Evolutionary conservation across 1,140 invertebrate species (phyloP), one percentile per base, ranked within the genome.

Genomic region (Ips nitidus): DNA sequence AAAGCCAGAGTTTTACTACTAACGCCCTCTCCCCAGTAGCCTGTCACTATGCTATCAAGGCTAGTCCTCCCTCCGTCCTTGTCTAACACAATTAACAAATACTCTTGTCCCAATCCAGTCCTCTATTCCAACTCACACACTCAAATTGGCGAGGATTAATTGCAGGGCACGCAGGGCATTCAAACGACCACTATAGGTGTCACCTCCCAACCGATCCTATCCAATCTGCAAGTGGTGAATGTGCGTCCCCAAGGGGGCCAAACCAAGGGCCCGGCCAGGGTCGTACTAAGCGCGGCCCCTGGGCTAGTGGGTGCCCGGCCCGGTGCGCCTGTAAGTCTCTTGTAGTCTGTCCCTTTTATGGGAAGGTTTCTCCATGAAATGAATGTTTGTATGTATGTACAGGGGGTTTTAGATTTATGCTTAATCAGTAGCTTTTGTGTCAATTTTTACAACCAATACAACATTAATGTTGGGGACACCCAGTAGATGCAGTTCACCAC

Each of bases 141-240:
- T 61, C 61, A 53, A 55, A 52, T 40, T 65, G 53, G 63, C 63
- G 63, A 55, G 53, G 41, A 65, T 52, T 65, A 65, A 63, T 62
- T 69, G 53, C 68, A 70, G 68, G 68, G 68, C 40, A 70, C 68
- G 39, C 68, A 70, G 43, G 67, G 67, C 61, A 70, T 63, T 64
- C 68, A 70, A 64, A 70, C 68, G 47, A 60, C 66, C 38, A 55
- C 50, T 55, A 52, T 60, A 41, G 59, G 57, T 52, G 57, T 60
- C 8, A 43, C 59, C 83, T 55, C 86, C 86, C 60, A 85, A 77
- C 74, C 75, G 70, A 83, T 79, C 82, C 86, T 63, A 86, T 89
- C 76, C 59, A 92, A 92, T 83, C 90, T 95, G 72, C 92, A 94
- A 80, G 91, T 95, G 78, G 84, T 95, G 59, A 94, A 94, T 83